phyloP scores from a whole-genome alignment of 2,113 vertebrate genomes.

The Microtus pennsylvanicus region DNA sequence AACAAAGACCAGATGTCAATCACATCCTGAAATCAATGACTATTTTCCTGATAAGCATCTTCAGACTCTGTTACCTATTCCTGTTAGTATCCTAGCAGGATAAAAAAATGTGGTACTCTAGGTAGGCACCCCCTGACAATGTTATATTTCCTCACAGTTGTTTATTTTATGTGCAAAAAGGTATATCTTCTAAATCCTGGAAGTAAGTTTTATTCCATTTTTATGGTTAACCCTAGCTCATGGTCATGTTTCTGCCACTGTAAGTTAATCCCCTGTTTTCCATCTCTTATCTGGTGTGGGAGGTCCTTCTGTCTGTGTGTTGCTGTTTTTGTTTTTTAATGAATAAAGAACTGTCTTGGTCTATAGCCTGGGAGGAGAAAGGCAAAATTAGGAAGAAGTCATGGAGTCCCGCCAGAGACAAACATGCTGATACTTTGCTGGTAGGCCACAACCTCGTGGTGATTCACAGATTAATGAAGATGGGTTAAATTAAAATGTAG shows the following conservation, averaged over 20 bases:
- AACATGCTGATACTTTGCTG: too few species aligned
- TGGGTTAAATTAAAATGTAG: too few species aligned
- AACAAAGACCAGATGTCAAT: not conserved
- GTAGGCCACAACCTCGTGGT: too few species aligned
- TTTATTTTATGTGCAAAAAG: not conserved
- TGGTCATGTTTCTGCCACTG: not conserved
- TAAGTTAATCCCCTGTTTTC: constrained; percentile 8
- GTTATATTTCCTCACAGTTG: not conserved
- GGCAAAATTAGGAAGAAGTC: too few species aligned
- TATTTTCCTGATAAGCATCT: not conserved
- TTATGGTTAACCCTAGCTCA: not conserved
- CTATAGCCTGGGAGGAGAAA: too few species aligned
- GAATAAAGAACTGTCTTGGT: too few species aligned
- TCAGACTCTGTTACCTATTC: not conserved
- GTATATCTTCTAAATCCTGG: not conserved
- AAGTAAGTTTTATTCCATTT: not conserved
- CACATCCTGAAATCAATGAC: not conserved
- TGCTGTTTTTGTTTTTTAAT: too few species aligned
- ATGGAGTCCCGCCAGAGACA: too few species aligned
- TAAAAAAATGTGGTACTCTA: not conserved
- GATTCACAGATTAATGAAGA: too few species aligned
- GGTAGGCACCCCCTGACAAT: not conserved
- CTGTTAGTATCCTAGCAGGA: not conserved
- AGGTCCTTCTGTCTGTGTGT: too few species aligned
- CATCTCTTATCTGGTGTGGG: not conserved